Conservation (phyloP, 2,888 invertebrate species). For the Terebella lapidaria region DNA sequence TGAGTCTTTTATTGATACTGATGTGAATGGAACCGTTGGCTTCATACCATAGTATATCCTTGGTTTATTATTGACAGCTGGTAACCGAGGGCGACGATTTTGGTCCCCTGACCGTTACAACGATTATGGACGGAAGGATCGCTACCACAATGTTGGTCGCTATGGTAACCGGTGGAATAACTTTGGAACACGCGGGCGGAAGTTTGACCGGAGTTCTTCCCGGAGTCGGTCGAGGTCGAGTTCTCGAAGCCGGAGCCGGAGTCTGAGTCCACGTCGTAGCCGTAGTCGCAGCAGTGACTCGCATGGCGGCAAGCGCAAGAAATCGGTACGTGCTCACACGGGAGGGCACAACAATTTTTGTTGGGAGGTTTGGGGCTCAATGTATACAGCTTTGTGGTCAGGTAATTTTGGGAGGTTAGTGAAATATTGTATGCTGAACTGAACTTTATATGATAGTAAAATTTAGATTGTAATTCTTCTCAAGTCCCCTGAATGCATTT, state of each 20-base stretch:
- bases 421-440: no score
- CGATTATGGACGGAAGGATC: not conserved
- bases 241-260: constrained; percentile 14
- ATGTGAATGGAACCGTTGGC: not conserved
- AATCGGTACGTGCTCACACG: not conserved
- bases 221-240: constrained; percentile 12
- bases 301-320: constrained; percentile 11
- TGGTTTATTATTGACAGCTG: no score
- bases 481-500: no score
- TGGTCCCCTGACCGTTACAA: not conserved
- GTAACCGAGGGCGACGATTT: no score
- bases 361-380: no score
- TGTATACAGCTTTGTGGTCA: no score
- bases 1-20: not conserved
- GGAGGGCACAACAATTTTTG: no score
- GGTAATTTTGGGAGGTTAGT: no score
- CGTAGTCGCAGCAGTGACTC: constrained; percentile 13
- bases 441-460: no score
- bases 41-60: no score
- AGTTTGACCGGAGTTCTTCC: constrained; percentile 16
- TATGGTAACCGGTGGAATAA: constrained; percentile 2
- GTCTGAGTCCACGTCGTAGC: constrained; percentile 13
- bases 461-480: no score
- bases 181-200: constrained; percentile 5
- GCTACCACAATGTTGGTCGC: not conserved